A percentile compares a stretch with the other conserved stretches of the same genome.
phyloP scores from a whole-genome alignment of 2,113 vertebrate genomes.

The Eidolon helvum region DNA sequence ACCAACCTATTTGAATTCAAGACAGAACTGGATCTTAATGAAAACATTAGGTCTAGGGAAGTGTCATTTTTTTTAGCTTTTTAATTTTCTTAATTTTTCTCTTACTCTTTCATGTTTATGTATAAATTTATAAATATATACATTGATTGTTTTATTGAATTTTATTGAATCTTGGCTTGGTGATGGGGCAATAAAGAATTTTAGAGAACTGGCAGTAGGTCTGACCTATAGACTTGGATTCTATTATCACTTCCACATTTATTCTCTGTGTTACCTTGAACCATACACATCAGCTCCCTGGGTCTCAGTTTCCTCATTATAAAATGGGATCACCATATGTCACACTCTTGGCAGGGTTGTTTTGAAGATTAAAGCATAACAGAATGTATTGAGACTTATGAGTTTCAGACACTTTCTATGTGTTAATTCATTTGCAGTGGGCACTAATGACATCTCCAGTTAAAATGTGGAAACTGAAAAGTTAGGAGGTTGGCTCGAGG shows the following conservation, averaged over 20 bases:
- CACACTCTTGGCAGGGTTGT: neutral
- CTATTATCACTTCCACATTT: neutral
- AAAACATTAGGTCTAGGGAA: neutral
- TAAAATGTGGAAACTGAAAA: neutral
- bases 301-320: neutral
- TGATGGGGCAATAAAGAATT: neutral
- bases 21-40: neutral
- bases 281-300: too few relatives aligned
- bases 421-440: neutral
- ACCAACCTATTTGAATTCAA: neutral
- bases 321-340: neutral
- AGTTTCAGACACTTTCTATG: neutral
- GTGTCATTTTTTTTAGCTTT: neutral
- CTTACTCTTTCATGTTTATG: neutral
- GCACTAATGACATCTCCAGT: neutral
- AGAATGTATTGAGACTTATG: neutral
- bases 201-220: neutral
- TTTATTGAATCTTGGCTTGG: neutral
- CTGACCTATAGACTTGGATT: neutral
- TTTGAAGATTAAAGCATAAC: neutral
- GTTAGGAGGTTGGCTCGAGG: neutral
- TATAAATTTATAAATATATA: neutral
- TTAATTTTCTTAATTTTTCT: conserved; percentile 28
- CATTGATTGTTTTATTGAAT: neutral
- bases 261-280: neutral